Conservation (phyloP, 2,797 vertebrate species). For the Sebastolobus altivelis region DNA sequence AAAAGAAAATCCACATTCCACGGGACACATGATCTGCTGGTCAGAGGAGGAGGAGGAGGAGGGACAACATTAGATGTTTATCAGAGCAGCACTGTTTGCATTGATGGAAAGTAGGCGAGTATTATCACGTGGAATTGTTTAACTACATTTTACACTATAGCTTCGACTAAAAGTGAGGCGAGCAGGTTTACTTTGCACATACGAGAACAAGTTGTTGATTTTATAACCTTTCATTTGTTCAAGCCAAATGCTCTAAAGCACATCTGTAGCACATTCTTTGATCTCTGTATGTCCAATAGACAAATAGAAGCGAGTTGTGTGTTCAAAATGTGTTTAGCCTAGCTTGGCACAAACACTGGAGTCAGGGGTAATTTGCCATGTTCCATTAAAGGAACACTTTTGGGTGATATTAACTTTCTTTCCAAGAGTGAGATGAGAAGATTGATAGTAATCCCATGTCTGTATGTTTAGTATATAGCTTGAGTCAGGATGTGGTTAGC, state of each 20-base stretch:
- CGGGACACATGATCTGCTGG: constrained; percentile 60
- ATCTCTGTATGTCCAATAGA: neutral
- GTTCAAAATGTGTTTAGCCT: neutral
- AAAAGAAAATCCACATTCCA: constrained; percentile 55
- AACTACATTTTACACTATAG: constrained; percentile 18
- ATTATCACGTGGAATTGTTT: constrained; percentile 40
- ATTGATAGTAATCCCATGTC: neutral
- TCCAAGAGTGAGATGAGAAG: neutral
- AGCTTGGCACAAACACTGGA: neutral
- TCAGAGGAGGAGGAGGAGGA: constrained; percentile 26
- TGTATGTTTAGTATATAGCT: neutral
- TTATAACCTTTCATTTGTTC: neutral
- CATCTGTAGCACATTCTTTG: neutral
- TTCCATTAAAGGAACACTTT: neutral
- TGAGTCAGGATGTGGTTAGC: neutral
- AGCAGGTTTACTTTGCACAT: neutral
- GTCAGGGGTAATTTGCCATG: neutral
- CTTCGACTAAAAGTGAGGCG: neutral
- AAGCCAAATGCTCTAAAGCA: neutral
- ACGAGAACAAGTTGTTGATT: neutral
- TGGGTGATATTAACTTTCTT: neutral
- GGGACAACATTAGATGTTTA: constrained; percentile 34
- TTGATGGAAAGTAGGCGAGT: constrained; percentile 31
- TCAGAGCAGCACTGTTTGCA: constrained; percentile 26
- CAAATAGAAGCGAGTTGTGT: neutral